Percentiles rank a stretch among this genome's conserved stretches.
Evolutionary conservation across 2,888 invertebrate genomes (phyloP).

Genomic region (Laspeyria flexula): DNA sequence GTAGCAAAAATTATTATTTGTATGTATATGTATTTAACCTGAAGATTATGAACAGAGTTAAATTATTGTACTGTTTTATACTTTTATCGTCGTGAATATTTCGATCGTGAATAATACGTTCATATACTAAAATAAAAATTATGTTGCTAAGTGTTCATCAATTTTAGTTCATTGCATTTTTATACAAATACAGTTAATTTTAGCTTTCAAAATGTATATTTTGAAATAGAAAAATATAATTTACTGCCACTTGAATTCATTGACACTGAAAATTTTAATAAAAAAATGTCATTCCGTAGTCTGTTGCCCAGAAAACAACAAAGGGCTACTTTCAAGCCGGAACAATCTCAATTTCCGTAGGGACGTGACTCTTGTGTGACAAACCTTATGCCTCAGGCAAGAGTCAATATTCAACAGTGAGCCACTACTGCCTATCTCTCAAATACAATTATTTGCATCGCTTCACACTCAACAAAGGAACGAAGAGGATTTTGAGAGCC

Average conservation of each 20-base stretch:
- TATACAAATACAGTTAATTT: too few relatives aligned
- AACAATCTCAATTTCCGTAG: conserved; percentile 18
- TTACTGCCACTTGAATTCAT: not conserved
- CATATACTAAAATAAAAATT: too few relatives aligned
- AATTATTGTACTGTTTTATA: too few relatives aligned
- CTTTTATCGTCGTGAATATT: too few relatives aligned
- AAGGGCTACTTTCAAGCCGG: conserved; percentile 10
- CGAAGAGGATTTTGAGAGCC: too few relatives aligned
- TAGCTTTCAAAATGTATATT: not conserved
- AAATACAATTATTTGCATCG: not conserved
- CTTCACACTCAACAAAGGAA: not conserved
- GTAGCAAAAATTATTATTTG: too few relatives aligned
- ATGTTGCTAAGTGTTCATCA: too few relatives aligned
- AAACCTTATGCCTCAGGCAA: not conserved
- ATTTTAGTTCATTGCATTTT: too few relatives aligned
- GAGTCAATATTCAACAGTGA: not conserved
- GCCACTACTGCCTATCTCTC: not conserved
- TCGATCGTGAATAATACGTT: too few relatives aligned
- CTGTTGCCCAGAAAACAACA: conserved; percentile 6
- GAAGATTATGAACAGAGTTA: too few relatives aligned
- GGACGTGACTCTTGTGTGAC: conserved; percentile 1
- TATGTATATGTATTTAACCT: too few relatives aligned
- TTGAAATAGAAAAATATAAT: not conserved
- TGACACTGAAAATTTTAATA: conserved; percentile 1
- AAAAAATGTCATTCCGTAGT: not conserved